phyloP scores from a whole-genome alignment of 2,113 vertebrate genomes.

The Pseudorasbora parva region DNA sequence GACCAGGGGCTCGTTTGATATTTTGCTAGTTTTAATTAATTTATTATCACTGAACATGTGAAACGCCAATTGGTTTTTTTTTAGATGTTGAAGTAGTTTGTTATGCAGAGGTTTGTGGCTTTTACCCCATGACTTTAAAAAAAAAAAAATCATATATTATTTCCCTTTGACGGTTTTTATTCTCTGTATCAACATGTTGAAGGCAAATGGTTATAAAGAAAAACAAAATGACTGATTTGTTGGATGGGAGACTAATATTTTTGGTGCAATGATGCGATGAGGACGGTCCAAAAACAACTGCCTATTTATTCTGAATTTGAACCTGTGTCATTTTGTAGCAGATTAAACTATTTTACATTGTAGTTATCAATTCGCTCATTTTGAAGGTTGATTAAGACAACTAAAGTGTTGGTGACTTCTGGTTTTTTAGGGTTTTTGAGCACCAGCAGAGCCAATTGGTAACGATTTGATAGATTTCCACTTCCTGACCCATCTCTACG shows the following conservation, averaged over 20 bases:
- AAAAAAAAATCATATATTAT: neutral
- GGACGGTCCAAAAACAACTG: neutral
- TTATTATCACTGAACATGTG: conserved; percentile 27
- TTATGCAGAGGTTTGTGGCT: neutral
- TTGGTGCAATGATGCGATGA: neutral
- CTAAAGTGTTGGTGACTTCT: conserved; percentile 3
- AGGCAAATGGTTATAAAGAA: conserved; percentile 9
- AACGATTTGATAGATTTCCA: conserved; percentile 47
- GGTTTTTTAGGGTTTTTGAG: conserved; percentile 31
- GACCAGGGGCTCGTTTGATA: conserved; percentile 22
- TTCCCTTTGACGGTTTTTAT: neutral
- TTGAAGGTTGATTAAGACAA: conserved; percentile 11
- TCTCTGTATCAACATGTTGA: neutral
- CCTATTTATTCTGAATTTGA: conserved; percentile 1
- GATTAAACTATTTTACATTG: neutral
- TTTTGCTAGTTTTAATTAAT: conserved; percentile 43
- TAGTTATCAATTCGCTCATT: conserved; percentile 1
- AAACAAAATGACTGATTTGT: conserved; percentile 19
- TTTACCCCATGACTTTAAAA: neutral
- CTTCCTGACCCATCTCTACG: conserved; percentile 34
- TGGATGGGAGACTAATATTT: conserved; percentile 5
- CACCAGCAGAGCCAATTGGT: conserved; percentile 39
- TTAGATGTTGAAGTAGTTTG: conserved; percentile 33
- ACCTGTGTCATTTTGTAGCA: neutral
- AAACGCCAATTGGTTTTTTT: neutral